A percentile compares a stretch with the other conserved stretches of the same genome.
phyloP scores from a whole-genome alignment of 1,140 invertebrate species.

The Ostrea denselamellosa region DNA sequence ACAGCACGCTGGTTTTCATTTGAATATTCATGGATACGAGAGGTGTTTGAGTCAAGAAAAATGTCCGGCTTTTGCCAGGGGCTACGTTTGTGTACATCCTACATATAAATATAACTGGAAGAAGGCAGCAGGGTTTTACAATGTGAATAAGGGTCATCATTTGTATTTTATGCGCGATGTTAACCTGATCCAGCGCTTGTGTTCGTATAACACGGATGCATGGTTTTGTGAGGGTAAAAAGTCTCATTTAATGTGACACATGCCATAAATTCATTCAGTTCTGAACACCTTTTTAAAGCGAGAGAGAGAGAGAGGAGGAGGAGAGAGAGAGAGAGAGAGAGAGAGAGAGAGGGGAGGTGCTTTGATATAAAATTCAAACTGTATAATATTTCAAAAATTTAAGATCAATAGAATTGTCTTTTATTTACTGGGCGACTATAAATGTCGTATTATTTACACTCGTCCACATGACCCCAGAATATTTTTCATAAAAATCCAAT shows the following conservation, averaged over 20 bases:
- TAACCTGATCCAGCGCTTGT: neutral
- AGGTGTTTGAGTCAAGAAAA: neutral
- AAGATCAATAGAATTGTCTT: too few species aligned
- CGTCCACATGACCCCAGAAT: too few species aligned
- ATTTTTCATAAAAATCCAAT: too few species aligned
- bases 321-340: too few species aligned
- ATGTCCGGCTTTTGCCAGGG: neutral
- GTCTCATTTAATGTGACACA: neutral
- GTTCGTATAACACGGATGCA: neutral
- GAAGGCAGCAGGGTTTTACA: neutral
- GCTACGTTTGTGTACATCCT: neutral
- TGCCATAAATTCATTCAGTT: neutral
- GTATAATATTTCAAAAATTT: too few species aligned
- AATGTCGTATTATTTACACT: too few species aligned
- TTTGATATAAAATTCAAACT: too few species aligned
- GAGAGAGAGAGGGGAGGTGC: too few species aligned
- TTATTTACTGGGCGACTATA: too few species aligned
- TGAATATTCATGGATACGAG: constrained; percentile 6
- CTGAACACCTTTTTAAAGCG: neutral
- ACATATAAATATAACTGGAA: neutral
- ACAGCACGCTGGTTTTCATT: neutral
- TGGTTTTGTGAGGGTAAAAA: neutral
- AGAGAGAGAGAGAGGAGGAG: too few species aligned
- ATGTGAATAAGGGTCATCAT: neutral
- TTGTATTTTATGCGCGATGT: neutral